Evolutionary conservation across 2,797 vertebrate species (phyloP).

Genomic region (Thripadectes ignobilis): DNA sequence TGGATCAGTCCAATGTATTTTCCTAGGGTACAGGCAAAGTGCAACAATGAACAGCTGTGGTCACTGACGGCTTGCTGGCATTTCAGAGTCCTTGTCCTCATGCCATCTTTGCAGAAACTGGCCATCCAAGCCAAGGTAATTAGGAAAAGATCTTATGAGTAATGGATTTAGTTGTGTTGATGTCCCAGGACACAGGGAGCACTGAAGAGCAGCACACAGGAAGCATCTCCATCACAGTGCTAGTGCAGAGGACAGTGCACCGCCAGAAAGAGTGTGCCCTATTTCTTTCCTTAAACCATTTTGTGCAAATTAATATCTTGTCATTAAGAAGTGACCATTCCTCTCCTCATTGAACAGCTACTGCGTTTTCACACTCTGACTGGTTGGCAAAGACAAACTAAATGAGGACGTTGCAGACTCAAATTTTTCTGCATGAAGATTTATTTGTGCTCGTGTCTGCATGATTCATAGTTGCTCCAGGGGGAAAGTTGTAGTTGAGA

Average conservation of each 20-base stretch:
- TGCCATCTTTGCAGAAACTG: not conserved
- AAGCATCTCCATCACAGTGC: not conserved
- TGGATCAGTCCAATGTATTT: not conserved
- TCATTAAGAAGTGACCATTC: not conserved
- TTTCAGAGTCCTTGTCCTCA: not conserved
- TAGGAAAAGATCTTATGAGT: not conserved
- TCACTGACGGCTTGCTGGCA: not conserved
- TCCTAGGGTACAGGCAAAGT: not conserved
- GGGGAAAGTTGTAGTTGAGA: not conserved
- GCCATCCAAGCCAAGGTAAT: not conserved
- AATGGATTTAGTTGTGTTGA: not conserved
- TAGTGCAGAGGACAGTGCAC: rapidly evolving
- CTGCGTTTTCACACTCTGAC: not conserved
- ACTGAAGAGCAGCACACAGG: not conserved
- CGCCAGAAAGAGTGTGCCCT: not conserved
- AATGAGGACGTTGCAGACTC: not conserved
- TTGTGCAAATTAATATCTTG: not conserved
- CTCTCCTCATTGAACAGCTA: not conserved
- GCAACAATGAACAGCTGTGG: not conserved
- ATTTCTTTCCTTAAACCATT: not conserved
- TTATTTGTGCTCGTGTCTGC: slow-evolving; percentile 11
- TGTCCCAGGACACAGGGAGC: not conserved
- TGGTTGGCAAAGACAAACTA: not conserved
- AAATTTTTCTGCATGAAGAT: not conserved
- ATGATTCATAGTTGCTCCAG: not conserved